Conservation (phyloP, 2,888 invertebrate species). For the Phaedon cochleariae region DNA sequence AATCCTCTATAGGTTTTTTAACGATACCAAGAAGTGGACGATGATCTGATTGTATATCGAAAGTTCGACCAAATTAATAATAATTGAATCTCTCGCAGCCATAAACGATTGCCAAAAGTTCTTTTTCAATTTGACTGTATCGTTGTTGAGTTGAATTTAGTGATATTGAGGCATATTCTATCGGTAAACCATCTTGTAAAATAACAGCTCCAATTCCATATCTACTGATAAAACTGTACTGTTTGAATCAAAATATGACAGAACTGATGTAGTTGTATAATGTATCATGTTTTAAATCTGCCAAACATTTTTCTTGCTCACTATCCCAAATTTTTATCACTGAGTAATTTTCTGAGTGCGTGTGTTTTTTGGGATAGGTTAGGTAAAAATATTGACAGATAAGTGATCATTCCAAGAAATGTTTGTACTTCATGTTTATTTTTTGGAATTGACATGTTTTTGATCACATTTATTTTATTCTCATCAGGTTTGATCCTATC, state of each 20-base stretch:
- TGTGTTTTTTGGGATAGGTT: too few relatives aligned
- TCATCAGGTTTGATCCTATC: too few relatives aligned
- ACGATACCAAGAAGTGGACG: not conserved
- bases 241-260: not conserved
- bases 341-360: not conserved
- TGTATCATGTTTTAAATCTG: not conserved
- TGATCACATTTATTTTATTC: too few relatives aligned
- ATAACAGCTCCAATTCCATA: too few relatives aligned
- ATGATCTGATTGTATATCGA: not conserved
- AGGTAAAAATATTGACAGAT: conserved; percentile 1
- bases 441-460: too few relatives aligned
- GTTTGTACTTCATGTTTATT: too few relatives aligned
- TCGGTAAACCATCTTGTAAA: too few relatives aligned
- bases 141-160: too few relatives aligned
- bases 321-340: not conserved
- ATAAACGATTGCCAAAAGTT: not conserved
- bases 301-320: too few relatives aligned
- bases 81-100: conserved; percentile 3
- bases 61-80: not conserved
- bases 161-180: too few relatives aligned
- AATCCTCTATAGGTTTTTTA: not conserved
- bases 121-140: not conserved
- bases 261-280: not conserved
- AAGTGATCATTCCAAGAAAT: too few relatives aligned
- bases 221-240: conserved; percentile 2